Evolutionary conservation across 30 jellyfish, hydroid and myxozoan genomes (phyloP).

Genomic region (Rhopilema esculentum): DNA sequence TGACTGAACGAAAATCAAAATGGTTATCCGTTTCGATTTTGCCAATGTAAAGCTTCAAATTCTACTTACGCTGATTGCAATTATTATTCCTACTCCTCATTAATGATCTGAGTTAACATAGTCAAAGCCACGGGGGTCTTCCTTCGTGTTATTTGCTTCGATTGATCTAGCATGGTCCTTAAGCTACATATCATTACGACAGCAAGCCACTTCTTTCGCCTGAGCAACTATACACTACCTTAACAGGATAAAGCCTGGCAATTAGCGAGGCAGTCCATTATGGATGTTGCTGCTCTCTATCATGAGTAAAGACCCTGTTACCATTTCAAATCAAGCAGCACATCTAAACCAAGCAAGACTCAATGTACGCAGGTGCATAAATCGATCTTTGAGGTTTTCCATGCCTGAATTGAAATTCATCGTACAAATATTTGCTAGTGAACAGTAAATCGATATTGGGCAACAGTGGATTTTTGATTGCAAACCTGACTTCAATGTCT

Average conservation of each 20-base stretch:
- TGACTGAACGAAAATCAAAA: too few relatives aligned
- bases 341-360: not conserved
- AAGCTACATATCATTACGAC: not conserved
- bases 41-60: too few relatives aligned
- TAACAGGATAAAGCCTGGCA: not conserved
- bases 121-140: not conserved
- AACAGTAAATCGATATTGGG: slow-evolving; percentile 2
- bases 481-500: not conserved
- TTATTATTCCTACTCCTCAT: not conserved
- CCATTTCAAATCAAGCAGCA: not conserved
- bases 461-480: not conserved
- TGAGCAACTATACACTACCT: not conserved
- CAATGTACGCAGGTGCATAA: slow-evolving; percentile 22
- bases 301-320: not conserved
- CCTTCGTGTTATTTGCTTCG: not conserved
- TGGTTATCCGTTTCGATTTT: too few relatives aligned
- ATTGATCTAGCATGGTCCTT: not conserved
- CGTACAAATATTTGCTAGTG: slow-evolving; percentile 3
- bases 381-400: not conserved
- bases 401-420: not conserved
- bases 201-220: not conserved
- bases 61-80: not conserved
- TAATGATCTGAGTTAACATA: not conserved
- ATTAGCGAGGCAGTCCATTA: not conserved
- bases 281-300: not conserved